Evolutionary conservation across 2,888 invertebrate species (phyloP).

Genomic region (Ariolimax columbianus): DNA sequence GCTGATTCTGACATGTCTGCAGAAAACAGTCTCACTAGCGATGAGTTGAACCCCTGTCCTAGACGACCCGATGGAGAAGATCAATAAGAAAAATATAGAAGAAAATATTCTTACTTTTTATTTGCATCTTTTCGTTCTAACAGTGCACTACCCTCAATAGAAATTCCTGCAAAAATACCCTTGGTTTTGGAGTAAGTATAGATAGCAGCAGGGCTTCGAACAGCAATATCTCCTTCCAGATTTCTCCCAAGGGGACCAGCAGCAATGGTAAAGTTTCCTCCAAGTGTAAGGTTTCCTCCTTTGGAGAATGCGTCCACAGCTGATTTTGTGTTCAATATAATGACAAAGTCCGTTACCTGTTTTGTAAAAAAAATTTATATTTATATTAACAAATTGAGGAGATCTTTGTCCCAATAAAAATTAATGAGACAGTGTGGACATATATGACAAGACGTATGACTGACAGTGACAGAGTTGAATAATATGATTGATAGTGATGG

Average conservation of each 20-base stretch:
- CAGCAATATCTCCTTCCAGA: slow-evolving; percentile 71
- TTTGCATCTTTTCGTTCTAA: slow-evolving; percentile 77
- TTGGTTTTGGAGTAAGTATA: slow-evolving; percentile 77
- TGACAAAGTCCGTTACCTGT: slow-evolving; percentile 77
- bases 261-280: slow-evolving; percentile 77
- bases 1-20: no score
- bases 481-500: no score
- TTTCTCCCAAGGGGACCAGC: slow-evolving; percentile 75
- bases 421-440: no score
- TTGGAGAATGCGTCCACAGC: slow-evolving; percentile 77
- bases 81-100: no score
- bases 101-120: slow-evolving; percentile 68
- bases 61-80: no score
- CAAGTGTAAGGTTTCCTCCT: slow-evolving; percentile 76
- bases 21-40: no score
- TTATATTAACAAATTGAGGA: no score
- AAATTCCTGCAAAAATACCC: slow-evolving; percentile 76
- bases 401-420: no score
- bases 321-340: slow-evolving; percentile 71
- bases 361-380: neutral
- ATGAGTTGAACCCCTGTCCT: no score
- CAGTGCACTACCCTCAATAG: slow-evolving; percentile 75
- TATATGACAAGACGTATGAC: no score
- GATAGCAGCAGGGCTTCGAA: slow-evolving; percentile 74
- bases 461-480: no score